Evolutionary conservation across 2,113 vertebrate genomes (phyloP), one percentile per base, ranked within the genome.

Genomic region (Steatornis caripensis): DNA sequence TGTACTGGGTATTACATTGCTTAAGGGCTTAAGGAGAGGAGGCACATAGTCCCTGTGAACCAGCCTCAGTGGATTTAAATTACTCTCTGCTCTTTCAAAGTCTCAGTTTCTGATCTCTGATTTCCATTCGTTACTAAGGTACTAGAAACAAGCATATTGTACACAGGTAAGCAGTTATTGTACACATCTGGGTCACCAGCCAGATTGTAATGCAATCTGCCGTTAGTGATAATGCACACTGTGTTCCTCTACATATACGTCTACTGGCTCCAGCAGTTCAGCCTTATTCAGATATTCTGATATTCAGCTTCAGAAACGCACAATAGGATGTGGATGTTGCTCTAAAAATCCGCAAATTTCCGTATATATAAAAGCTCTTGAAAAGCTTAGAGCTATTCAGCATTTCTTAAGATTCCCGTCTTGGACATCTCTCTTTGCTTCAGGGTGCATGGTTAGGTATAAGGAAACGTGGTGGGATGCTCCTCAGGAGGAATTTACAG

Each of bases 1-100:
- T 15, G 26, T n/a, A 18, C 80, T 32, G 53, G 23, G 34, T 71
- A 60, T 74, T 32, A 8, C 2, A 1, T 64, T 79, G 83, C 90
- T 84, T 39, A 68, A 90, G 57, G 71, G 83, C 90, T 84, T 39
- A 68, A 90, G 57, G 71, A 77, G 15, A 9, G 53, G 60, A 90
- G 78, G 71, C 72, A 75, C 88, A 82, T 0, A 92, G 64, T 30
- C 71, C 53, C 86, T 32, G n/a, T 45, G 48, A 92, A 84, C 36
- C 84, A 79, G 86, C 88, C 94, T 45, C 69, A 29, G 92, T 76
- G 43, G 80, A 84, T 79, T 96, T 92, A 87, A 81, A 61, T 84
- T 87, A 54, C 84, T 54, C 88, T 39, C 84, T 90, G 90, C 65
- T 94, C 69, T 81, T 94, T 86, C 86, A 75, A 76, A 90, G 83